Percentiles rank a stretch among this genome's conserved stretches.
phyloP scores from a whole-genome alignment of 2,888 invertebrate species.

The Catocala sponsa region DNA sequence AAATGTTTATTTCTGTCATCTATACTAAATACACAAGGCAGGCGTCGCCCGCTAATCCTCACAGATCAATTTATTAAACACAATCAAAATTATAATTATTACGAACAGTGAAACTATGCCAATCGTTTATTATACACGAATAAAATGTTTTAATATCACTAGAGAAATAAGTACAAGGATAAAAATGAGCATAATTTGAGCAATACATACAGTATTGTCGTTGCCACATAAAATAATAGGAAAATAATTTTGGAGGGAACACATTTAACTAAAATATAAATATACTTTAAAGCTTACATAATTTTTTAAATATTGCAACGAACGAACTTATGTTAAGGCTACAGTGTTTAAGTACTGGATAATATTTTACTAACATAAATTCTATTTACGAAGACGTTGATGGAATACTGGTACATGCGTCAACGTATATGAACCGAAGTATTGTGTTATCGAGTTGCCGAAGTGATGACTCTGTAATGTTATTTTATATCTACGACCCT shows the following conservation, averaged over 20 bases:
- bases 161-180: constrained; percentile 64
- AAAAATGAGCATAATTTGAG: constrained; percentile 83
- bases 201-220: constrained; percentile 83
- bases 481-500: constrained; percentile 6
- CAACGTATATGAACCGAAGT: constrained; percentile 2
- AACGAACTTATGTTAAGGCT: constrained; percentile 62
- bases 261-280: constrained; percentile 58
- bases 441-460: constrained; percentile 18
- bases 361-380: constrained; percentile 58
- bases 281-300: constrained; percentile 71
- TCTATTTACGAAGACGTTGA: constrained; percentile 32
- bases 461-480: constrained; percentile 28
- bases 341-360: constrained; percentile 46
- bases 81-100: constrained; percentile 43
- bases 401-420: constrained; percentile 33
- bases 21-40: constrained; percentile 80
- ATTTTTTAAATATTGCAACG: constrained; percentile 71
- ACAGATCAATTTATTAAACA: constrained; percentile 72
- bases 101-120: constrained; percentile 44
- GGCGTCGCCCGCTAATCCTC: constrained; percentile 68
- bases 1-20: constrained; percentile 83
- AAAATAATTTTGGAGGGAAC: constrained; percentile 67
- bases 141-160: constrained; percentile 63
- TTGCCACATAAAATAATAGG: constrained; percentile 64
- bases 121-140: constrained; percentile 51